Conservation (phyloP, 2,888 invertebrate genomes). For the Bellardia bayeri region DNA sequence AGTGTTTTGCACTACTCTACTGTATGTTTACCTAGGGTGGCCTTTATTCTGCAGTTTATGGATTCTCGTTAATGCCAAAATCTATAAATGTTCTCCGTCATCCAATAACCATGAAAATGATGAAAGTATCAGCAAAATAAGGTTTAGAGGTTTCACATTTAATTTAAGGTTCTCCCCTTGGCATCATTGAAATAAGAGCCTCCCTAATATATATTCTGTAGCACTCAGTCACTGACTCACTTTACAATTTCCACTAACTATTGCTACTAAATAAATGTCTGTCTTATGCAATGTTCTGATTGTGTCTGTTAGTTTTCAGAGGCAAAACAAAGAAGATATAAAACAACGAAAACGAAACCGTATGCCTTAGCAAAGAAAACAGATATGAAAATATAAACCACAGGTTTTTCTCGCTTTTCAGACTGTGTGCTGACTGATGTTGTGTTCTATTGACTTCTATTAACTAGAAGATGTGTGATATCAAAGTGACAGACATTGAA, state of each 20-base stretch:
- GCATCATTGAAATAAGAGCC: too few relatives aligned
- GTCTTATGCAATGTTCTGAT: constrained; percentile 29
- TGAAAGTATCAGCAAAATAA: too few relatives aligned
- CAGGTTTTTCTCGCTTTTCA: constrained; percentile 22
- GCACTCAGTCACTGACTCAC: background rate
- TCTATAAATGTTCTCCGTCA: too few relatives aligned
- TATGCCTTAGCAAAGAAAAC: constrained; percentile 1
- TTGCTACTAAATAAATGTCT: background rate
- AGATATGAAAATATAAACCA: constrained; percentile 5
- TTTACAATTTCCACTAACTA: background rate
- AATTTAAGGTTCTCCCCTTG: too few relatives aligned
- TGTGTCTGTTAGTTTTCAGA: constrained; percentile 30
- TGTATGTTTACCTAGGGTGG: background rate
- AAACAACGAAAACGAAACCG: constrained; percentile 29
- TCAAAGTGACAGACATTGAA: constrained; percentile 36
- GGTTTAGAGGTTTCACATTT: too few relatives aligned
- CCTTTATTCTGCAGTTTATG: too few relatives aligned
- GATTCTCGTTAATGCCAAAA: too few relatives aligned
- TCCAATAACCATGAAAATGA: too few relatives aligned
- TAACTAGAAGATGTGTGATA: constrained; percentile 28
- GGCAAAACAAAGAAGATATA: background rate
- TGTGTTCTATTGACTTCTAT: constrained; percentile 20
- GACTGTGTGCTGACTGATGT: background rate
- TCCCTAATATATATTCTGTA: too few relatives aligned
- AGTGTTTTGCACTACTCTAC: constrained; percentile 1